phyloP scores from a whole-genome alignment of 2,888 invertebrate genomes.

The Macropis europaea region DNA sequence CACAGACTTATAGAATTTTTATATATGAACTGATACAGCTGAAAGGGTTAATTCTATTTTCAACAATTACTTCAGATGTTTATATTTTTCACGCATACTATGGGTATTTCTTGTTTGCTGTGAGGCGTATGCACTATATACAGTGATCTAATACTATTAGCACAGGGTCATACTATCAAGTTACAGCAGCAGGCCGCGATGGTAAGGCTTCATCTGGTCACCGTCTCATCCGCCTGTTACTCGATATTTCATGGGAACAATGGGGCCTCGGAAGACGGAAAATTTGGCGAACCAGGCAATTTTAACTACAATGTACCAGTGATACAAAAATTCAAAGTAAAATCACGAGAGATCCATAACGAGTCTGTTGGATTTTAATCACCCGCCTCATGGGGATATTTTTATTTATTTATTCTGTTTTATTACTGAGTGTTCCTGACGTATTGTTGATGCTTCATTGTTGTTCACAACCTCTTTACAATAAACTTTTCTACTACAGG shows the following conservation, averaged over 20 bases:
- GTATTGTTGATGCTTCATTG: too few relatives aligned
- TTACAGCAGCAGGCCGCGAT: conserved; percentile 63
- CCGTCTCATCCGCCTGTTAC: conserved; percentile 70
- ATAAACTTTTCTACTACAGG: too few relatives aligned
- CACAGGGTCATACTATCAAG: conserved; percentile 73
- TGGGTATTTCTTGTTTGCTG: conserved; percentile 27
- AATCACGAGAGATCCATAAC: too few relatives aligned
- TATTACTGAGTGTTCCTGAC: too few relatives aligned
- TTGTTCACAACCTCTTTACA: too few relatives aligned
- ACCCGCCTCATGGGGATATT: too few relatives aligned
- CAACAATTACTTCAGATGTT: conserved; percentile 7
- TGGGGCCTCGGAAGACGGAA: conserved; percentile 33
- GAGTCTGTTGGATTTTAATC: too few relatives aligned
- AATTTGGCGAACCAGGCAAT: conserved; percentile 23
- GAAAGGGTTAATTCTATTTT: neutral
- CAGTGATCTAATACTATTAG: conserved; percentile 71
- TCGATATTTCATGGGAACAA: conserved; percentile 70
- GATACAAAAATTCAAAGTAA: too few relatives aligned
- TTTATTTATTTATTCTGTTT: too few relatives aligned
- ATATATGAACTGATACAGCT: neutral
- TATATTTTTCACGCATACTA: neutral
- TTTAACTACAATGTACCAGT: too few relatives aligned
- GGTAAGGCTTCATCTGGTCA: conserved; percentile 73
- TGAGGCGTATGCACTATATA: conserved; percentile 1
- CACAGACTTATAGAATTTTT: neutral